Percentiles rank a stretch among this genome's conserved stretches.
Conservation (phyloP, 1,140 invertebrate genomes). For the Zaprionus capensis region DNA sequence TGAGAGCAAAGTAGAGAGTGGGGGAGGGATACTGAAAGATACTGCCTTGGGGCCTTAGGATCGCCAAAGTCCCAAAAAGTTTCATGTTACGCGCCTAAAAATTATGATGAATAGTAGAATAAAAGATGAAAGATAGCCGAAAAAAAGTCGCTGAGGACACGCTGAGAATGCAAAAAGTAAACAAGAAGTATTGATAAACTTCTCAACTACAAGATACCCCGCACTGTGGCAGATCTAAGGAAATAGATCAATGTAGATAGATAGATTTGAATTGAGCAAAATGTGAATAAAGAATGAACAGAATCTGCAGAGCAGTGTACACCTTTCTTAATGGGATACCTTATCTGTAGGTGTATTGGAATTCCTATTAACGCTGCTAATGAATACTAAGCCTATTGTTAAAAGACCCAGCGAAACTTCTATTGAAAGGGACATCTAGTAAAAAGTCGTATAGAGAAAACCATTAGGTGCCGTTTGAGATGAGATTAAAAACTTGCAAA, state of each 20-base stretch:
- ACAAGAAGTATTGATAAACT: neutral
- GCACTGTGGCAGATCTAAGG: neutral
- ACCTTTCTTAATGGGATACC: neutral
- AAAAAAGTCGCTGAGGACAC: neutral
- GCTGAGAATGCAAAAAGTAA: neutral
- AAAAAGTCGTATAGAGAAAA: neutral
- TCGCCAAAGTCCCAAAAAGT: conserved; percentile 19
- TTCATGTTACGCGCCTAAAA: conserved; percentile 32
- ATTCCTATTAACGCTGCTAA: neutral
- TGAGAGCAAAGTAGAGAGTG: neutral
- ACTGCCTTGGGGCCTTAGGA: neutral
- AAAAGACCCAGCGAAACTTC: neutral
- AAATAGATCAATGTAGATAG: neutral
- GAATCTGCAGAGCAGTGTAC: too few relatives aligned
- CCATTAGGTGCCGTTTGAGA: conserved; percentile 5
- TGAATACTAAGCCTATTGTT: neutral
- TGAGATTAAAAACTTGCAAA: conserved; percentile 9
- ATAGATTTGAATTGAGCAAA: neutral
- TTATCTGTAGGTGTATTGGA: neutral
- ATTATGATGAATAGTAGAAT: conserved; percentile 25
- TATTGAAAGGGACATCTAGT: neutral
- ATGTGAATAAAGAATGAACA: neutral
- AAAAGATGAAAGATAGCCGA: neutral
- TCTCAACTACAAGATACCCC: neutral
- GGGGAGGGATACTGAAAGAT: neutral